These are phyloP conservation scores for Psephotus haematonotus DNA, from an alignment of 2,113 vertebrate genomes.

Conservation along the genomic window DNA sequence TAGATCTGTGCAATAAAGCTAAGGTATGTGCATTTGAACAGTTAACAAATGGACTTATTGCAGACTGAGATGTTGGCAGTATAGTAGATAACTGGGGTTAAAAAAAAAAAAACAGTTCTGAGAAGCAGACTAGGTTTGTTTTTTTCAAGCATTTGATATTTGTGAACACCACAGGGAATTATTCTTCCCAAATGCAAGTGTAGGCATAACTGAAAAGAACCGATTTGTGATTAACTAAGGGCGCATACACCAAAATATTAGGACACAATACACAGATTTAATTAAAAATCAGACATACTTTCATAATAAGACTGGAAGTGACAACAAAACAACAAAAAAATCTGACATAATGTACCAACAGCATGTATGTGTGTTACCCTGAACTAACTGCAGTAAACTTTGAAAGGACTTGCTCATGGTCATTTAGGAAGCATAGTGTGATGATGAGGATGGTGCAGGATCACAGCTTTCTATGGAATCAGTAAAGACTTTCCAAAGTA, in stretches of 20 bases:
- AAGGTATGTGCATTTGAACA: not conserved
- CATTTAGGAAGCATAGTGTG: not conserved
- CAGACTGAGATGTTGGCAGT: not conserved
- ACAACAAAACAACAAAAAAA: not conserved
- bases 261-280: not conserved
- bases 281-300: not conserved
- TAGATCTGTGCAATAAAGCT: conserved; percentile 4
- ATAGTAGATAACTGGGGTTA: not conserved
- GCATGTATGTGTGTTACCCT: not conserved
- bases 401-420: not conserved
- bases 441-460: not conserved
- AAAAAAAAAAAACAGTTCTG: not conserved
- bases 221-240: not conserved
- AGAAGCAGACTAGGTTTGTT: not conserved
- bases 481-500: not conserved
- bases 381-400: not conserved
- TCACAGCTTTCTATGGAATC: not conserved
- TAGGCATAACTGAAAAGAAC: not conserved
- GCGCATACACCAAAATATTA: not conserved
- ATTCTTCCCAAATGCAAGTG: not conserved
- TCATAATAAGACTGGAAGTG: not conserved
- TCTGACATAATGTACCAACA: not conserved
- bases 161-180: not conserved
- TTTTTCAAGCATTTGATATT: not conserved
- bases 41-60: conserved; percentile 16